Percentiles rank a stretch among this genome's conserved stretches.
phyloP scores from a whole-genome alignment of 2,797 vertebrate species.

The Mormyrops boulengeri region DNA sequence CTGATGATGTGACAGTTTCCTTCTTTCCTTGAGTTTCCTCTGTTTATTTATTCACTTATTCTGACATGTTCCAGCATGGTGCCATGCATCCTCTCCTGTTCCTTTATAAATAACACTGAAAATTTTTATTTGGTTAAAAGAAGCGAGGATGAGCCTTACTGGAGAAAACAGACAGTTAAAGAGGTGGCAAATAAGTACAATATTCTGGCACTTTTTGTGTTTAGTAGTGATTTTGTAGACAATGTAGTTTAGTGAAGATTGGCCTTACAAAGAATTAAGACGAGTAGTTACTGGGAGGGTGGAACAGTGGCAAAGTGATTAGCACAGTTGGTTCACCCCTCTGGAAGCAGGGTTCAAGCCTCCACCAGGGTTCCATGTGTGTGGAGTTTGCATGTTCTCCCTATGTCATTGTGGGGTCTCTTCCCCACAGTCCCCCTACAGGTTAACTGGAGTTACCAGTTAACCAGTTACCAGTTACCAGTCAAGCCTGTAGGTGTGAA shows the following conservation, averaged over 20 bases:
- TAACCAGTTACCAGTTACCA: no score
- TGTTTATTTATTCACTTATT: not conserved
- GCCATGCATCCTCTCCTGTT: slow-evolving; percentile 41
- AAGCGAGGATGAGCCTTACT: slow-evolving; percentile 15
- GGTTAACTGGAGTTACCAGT: not conserved
- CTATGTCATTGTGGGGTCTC: not conserved
- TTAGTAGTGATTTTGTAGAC: not conserved
- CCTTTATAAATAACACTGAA: slow-evolving; percentile 61
- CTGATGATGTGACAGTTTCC: slow-evolving; percentile 71
- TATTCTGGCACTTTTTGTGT: not conserved
- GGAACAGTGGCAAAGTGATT: not conserved
- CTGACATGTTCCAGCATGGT: slow-evolving; percentile 53
- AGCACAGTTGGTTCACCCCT: not conserved
- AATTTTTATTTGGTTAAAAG: slow-evolving; percentile 62
- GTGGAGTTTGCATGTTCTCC: not conserved
- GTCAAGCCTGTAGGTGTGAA: not conserved
- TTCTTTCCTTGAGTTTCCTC: slow-evolving; percentile 31
- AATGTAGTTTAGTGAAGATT: not conserved
- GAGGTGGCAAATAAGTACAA: not conserved
- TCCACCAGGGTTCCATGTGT: not conserved
- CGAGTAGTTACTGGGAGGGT: not conserved
- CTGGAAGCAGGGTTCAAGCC: not conserved
- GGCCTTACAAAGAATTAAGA: not conserved
- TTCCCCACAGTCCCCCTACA: not conserved
- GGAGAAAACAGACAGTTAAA: slow-evolving; percentile 9